A percentile compares a stretch with the other conserved stretches of the same genome.
Evolutionary conservation across 2,113 vertebrate species (phyloP).

Genomic region (Geococcyx californianus): DNA sequence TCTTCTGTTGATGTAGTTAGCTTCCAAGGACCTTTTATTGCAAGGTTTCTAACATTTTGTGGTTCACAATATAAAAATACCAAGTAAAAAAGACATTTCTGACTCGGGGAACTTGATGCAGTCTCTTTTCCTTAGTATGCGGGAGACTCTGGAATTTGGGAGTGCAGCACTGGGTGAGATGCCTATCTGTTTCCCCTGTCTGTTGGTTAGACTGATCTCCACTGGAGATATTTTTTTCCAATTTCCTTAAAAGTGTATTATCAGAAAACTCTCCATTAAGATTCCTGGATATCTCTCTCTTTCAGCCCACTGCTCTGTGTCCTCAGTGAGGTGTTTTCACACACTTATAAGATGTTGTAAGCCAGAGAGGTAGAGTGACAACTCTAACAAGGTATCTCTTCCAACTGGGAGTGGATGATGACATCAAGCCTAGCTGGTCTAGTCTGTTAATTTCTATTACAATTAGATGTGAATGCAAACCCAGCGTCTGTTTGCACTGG

Average conservation of each 20-base stretch:
- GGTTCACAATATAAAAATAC: background rate
- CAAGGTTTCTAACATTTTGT: background rate
- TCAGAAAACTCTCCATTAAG: background rate
- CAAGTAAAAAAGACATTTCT: background rate
- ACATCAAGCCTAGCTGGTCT: background rate
- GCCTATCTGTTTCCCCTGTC: accelerated
- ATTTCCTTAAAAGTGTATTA: background rate
- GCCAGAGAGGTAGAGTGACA: background rate
- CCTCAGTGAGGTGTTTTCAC: background rate
- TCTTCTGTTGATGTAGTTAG: background rate
- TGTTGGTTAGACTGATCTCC: background rate
- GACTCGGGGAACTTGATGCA: background rate
- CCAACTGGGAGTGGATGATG: background rate
- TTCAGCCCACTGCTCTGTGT: background rate
- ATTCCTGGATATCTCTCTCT: background rate
- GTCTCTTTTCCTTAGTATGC: background rate
- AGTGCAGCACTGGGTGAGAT: background rate
- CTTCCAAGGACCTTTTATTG: background rate
- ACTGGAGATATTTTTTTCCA: background rate
- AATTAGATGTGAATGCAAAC: background rate
- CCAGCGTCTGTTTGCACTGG: background rate
- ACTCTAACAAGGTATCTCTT: background rate
- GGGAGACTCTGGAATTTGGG: background rate
- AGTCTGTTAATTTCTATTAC: background rate
- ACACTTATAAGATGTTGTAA: accelerated